Base-by-base conservation (phyloP, 2,113 vertebrate genomes). In the Corythaixoides concolor region DNA sequence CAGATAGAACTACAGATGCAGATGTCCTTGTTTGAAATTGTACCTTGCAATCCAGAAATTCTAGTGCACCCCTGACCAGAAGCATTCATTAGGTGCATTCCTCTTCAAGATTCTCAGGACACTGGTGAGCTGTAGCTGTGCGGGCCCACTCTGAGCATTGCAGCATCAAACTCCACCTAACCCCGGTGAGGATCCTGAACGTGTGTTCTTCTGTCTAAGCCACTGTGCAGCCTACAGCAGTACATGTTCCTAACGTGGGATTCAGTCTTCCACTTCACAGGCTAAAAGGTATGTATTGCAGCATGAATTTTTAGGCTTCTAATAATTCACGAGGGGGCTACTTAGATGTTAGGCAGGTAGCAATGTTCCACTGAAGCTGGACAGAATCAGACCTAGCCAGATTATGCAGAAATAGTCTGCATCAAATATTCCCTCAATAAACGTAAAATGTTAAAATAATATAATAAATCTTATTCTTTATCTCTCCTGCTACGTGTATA, bases 201-300 rank as follows among this genome's bases (percentile, higher is more conserved):
- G 45, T 41, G 6, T 8, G 11, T 28, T 68, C 35, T 49, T 30
- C 69, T 62, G 5, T 20, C n/a, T 20, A 27, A 68, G 16, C 26
- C 59, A 41, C 59, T 53, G 14, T 39, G 14, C 68, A 89, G 32
- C 28, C 41, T 63, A 6, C 14, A 74, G 78, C 47, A 49, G 14
- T 8, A 4, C 4, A 3, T 11, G 30, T 41, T 80, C 37, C 59
- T 66, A 5, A 26, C 0, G 0, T 55, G 41, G 37, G 20, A 74
- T 59, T 70, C 56, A 30, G 28, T 84, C 79, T 74, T 80, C 53
- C 37, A 9, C 17, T 68, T 84, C 67, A 49, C 60, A 73, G 33
- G 19, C 59, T 70, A 39, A 52, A 66, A 95, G 79, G 72, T 95
- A 59, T 2, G 55, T 86, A 67, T 17, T 41, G 10, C 41, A 64